A percentile compares a stretch with the other conserved stretches of the same genome.
Conservation (phyloP, 1,140 invertebrate species). For the Formica selysi region DNA sequence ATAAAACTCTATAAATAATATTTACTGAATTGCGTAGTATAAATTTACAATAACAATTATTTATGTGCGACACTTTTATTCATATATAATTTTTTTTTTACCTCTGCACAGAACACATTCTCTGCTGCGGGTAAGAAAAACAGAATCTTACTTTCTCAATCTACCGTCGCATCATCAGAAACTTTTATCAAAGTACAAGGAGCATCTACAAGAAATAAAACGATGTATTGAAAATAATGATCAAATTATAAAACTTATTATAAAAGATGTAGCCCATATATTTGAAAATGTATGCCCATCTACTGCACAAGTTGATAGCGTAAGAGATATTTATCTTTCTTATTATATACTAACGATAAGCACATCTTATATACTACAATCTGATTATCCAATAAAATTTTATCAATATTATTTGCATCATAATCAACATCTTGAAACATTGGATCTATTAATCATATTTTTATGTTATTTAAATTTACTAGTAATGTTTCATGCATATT, state of each 20-base stretch:
- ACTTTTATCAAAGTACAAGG: slow-evolving; percentile 91
- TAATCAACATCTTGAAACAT: slow-evolving; percentile 4
- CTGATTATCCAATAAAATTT: slow-evolving; percentile 34
- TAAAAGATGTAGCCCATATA: slow-evolving; percentile 93
- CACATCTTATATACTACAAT: slow-evolving; percentile 9
- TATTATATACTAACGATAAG: not conserved
- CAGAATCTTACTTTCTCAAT: slow-evolving; percentile 91
- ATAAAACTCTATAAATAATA: not conserved
- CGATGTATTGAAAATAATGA: slow-evolving; percentile 95
- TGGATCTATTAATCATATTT: slow-evolving; percentile 33
- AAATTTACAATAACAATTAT: not conserved
- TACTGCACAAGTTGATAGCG: slow-evolving; percentile 83
- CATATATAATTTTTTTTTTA: slow-evolving; percentile 35
- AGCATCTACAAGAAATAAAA: slow-evolving; percentile 91
- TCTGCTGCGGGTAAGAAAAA: slow-evolving; percentile 89
- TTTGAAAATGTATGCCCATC: slow-evolving; percentile 92
- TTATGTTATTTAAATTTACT: slow-evolving; percentile 30
- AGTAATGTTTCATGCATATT: not conserved
- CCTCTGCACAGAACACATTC: slow-evolving; percentile 87
- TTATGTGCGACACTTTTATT: not conserved
- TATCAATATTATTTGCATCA: not conserved
- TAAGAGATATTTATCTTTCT: slow-evolving; percentile 80
- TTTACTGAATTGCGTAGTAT: not conserved
- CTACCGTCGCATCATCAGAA: slow-evolving; percentile 92
- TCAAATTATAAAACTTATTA: slow-evolving; percentile 93